Conservation (phyloP, 2,797 vertebrate genomes). For the Enteromius mattozi region DNA sequence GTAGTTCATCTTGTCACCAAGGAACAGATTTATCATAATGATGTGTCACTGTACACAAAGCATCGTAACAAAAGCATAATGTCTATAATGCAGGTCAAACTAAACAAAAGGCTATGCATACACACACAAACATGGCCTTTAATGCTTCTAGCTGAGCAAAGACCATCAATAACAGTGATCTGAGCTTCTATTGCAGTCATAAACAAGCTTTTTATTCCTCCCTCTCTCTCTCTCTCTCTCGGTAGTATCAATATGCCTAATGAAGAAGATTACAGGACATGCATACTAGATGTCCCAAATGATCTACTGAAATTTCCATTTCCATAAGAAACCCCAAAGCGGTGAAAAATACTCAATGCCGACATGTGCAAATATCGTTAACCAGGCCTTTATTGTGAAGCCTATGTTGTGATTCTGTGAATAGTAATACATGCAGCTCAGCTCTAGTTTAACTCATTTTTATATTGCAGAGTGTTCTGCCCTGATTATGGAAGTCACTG, state of each 20-base stretch:
- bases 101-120: conserved; percentile 11
- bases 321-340: conserved; percentile 49
- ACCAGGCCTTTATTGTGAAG: conserved; percentile 18
- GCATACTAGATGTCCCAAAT: conserved; percentile 55
- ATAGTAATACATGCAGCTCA: conserved; percentile 24
- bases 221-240: conserved; percentile 39
- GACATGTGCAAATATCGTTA: conserved; percentile 14
- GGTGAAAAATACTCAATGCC: conserved; percentile 7
- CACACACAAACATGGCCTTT: conserved; percentile 37
- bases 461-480: conserved; percentile 5
- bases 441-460: conserved; percentile 17
- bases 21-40: conserved; percentile 48
- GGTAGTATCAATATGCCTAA: conserved; percentile 45
- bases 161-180: conserved; percentile 56
- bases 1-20: conserved; percentile 29
- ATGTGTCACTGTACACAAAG: conserved; percentile 48
- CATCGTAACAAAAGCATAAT: conserved; percentile 45
- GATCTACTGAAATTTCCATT: conserved; percentile 55
- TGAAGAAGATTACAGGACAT: conserved; percentile 50
- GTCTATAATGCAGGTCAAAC: conserved; percentile 44
- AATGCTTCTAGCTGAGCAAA: conserved; percentile 54
- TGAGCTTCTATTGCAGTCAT: conserved; percentile 55
- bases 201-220: conserved; percentile 59
- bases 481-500: conserved; percentile 32
- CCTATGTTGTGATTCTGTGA: conserved; percentile 21